Conservation (phyloP, 2,113 vertebrate genomes). For the Vimba vimba region DNA sequence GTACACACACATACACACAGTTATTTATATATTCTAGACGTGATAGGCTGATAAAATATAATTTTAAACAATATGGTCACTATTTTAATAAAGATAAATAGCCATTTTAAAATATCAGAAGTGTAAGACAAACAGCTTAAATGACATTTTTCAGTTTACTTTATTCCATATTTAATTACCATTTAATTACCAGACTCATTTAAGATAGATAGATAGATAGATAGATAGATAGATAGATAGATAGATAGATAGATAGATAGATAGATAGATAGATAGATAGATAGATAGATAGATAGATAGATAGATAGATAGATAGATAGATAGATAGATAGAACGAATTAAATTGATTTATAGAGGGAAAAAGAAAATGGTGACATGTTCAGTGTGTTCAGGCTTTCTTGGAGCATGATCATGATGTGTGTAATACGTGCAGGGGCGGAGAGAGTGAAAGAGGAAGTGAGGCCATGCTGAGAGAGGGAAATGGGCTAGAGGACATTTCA, state of each 20-base stretch:
- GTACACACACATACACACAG: too few species aligned
- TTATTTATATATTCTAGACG: too few species aligned
- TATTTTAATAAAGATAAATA: background rate
- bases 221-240: too few species aligned
- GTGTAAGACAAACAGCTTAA: background rate
- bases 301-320: background rate
- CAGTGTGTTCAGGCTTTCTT: slow-evolving; percentile 4
- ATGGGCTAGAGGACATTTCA: slow-evolving; percentile 82
- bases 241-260: background rate
- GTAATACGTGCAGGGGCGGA: slow-evolving; percentile 52
- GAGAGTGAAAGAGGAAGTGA: slow-evolving; percentile 65
- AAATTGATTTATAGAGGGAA: too few species aligned
- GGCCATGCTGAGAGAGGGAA: slow-evolving; percentile 78
- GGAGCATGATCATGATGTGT: slow-evolving; percentile 30
- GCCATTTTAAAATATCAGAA: background rate
- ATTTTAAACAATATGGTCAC: background rate
- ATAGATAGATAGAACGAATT: background rate
- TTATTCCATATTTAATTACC: slow-evolving; percentile 52
- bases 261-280: too few species aligned
- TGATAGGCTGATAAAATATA: background rate
- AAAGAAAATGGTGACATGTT: slow-evolving; percentile 26
- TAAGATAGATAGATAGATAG: too few species aligned
- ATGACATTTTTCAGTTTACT: background rate
- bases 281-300: too few species aligned
- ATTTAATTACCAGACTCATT: too few species aligned